Percentiles rank a stretch among this genome's conserved stretches.
These are phyloP conservation scores for Eulemur albifrons DNA, from an alignment of 2,797 vertebrate species.

Conservation along the genomic window DNA sequence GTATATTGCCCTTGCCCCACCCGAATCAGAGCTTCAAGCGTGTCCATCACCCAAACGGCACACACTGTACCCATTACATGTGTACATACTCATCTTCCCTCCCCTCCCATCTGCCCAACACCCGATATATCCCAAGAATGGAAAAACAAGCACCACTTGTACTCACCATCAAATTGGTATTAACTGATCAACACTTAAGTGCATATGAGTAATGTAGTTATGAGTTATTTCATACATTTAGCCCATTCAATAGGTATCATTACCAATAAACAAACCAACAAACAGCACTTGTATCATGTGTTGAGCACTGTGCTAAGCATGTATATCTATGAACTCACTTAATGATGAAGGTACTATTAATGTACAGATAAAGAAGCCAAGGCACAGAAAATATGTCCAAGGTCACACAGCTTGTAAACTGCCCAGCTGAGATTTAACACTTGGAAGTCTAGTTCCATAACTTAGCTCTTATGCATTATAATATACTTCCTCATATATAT, in stretches of 20 bases:
- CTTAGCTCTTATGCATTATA: fast-evolving
- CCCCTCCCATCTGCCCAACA: no score
- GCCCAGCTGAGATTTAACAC: not conserved
- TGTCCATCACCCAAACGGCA: no score
- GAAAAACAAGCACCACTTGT: no score
- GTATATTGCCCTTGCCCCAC: no score
- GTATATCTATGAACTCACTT: not conserved
- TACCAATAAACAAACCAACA: not conserved
- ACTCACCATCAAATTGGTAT: no score
- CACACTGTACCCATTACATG: no score
- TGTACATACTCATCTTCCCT: no score
- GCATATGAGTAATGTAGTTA: not conserved
- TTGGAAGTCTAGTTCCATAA: fast-evolving
- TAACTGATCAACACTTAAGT: no score
- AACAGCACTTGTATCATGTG: not conserved
- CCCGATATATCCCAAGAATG: no score
- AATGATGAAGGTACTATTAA: not conserved
- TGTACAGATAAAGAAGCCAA: not conserved
- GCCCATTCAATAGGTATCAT: not conserved
- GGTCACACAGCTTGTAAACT: not conserved
- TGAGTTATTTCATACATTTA: not conserved
- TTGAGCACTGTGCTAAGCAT: not conserved
- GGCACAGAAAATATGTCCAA: not conserved
- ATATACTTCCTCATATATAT: not conserved
- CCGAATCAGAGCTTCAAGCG: no score